Evolutionary conservation across 2,797 vertebrate genomes (phyloP), one percentile per base, ranked within the genome.

Genomic region (Schizopygopsis malacanthus): DNA sequence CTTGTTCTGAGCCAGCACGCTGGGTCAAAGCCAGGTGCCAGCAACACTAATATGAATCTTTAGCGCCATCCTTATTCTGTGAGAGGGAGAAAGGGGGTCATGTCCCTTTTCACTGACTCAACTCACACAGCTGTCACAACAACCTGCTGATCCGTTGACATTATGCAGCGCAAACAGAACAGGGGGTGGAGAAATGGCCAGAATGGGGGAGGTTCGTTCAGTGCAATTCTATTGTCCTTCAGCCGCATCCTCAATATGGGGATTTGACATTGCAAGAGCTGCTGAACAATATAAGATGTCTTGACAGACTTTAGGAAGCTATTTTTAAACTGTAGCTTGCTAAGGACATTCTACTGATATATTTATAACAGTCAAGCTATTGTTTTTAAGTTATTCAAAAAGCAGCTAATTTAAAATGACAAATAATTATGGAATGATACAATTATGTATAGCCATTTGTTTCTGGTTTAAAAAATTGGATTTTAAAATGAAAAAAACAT

Each of bases 61-160:
- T 59, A 59, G 75, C 11, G 0, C 3, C 3, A 22, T 78, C 54
- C 76, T 25, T 61, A 18, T 79, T 79, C 54, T 79, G 13, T 43
- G 76, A 18, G 54, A 79, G 59, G 52, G 75, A 41, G 73, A 61
- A 16, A 18, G 73, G 72, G 69, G 33, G 20, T 25, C 79, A 39
- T 3, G 45, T 67, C 11, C 5, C 87, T 73, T 76, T 86, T 79
- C 72, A 72, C 54, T 79, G 45, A 39, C 47, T 22, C 71, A 82
- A 69, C 73, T 82, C 86, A 79, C 87, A 87, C 89, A 92, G 89
- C 90, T 93, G 91, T 91, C 86, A 86, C 83, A 87, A 88, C 84
- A 89, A 82, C 89, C 87, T 89, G 86, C 87, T 89, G 90, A 85
- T 89, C 88, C 92, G 90, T 89, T 87, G 90, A 92, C 86, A 88